Evolutionary conservation across 92 coral and sea anemone species (phyloP).

Genomic region (Porites rus): DNA sequence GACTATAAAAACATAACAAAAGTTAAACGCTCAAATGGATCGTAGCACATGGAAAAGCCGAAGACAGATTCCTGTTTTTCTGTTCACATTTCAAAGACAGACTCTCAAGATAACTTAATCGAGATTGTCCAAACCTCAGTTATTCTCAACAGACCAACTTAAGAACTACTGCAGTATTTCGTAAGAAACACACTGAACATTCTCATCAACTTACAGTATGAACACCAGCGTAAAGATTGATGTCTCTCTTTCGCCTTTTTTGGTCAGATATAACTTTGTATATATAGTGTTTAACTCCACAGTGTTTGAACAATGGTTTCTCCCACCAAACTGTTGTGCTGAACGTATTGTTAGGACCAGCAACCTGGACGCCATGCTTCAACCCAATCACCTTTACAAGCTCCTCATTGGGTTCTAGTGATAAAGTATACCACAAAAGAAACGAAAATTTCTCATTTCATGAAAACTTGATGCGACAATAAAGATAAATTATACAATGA

Average conservation of each 20-base stretch:
- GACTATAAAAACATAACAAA: neutral
- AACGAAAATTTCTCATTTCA: no score
- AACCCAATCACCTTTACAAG: conserved; percentile 43
- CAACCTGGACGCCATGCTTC: neutral
- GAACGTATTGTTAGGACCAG: conserved; percentile 28
- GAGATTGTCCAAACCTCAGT: no score
- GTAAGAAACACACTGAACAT: neutral
- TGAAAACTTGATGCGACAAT: no score
- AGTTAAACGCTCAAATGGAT: no score
- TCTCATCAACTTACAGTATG: conserved; percentile 14
- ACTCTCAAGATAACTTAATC: no score
- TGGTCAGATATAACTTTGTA: neutral
- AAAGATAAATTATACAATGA: no score
- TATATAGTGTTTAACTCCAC: conserved; percentile 34
- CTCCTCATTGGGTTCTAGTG: conserved; percentile 39
- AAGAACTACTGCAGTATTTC: no score
- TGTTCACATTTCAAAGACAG: no score
- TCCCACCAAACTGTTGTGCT: conserved; percentile 25
- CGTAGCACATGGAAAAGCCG: no score
- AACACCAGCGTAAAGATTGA: neutral
- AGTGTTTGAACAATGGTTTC: conserved; percentile 52
- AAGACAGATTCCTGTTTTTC: no score
- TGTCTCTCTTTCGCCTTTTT: neutral
- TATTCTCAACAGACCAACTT: no score
- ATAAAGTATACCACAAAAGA: no score